These are phyloP conservation scores for Orestias chungarensis DNA, from an alignment of 2,797 vertebrate genomes.

Conservation along the genomic window DNA sequence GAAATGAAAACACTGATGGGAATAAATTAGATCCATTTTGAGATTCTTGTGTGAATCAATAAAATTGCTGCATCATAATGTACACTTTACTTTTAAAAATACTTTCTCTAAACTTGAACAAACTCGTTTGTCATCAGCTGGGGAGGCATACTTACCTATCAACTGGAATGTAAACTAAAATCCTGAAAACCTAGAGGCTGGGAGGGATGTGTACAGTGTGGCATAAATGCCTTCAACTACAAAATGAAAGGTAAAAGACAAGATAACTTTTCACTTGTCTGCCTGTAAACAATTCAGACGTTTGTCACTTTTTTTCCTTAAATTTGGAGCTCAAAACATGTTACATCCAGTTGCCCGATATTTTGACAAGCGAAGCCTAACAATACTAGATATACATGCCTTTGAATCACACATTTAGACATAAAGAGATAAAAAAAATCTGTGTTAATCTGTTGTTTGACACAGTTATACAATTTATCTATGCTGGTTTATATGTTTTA, in stretches of 20 bases:
- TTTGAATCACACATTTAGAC: slow-evolving; percentile 9
- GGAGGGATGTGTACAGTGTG: no score
- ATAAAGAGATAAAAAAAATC: neutral
- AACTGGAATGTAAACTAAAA: neutral
- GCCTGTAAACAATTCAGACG: neutral
- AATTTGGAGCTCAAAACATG: neutral
- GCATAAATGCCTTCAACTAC: no score
- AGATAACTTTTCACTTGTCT: neutral
- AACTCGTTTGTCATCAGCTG: neutral
- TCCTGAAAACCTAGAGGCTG: no score
- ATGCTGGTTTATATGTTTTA: neutral
- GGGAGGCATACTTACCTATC: neutral
- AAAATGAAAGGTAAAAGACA: no score
- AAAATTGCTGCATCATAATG: no score
- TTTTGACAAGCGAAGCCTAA: neutral
- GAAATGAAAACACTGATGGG: neutral
- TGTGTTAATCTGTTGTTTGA: neutral
- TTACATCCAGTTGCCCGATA: neutral
- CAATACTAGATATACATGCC: neutral
- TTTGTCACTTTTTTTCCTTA: neutral
- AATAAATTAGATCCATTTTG: neutral
- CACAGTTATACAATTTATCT: neutral
- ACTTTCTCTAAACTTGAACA: neutral
- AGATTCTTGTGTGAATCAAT: neutral
- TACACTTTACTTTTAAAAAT: neutral